Evolutionary conservation across 2,888 invertebrate genomes (phyloP).

Genomic region (Hypercompe scribonia): DNA sequence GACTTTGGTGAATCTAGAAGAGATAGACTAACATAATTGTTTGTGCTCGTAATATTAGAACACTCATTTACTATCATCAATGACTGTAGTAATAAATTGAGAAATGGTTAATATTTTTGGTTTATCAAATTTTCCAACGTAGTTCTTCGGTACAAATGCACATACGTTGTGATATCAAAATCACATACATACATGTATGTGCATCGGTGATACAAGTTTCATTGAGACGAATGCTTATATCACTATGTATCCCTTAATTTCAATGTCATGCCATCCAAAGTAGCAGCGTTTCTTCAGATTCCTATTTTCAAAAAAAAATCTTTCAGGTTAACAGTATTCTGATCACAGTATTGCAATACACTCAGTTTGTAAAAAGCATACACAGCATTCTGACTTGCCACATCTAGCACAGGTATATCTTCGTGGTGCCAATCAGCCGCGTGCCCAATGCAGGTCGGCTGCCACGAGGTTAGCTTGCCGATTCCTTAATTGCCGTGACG

Average conservation of each 20-base stretch:
- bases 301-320: not conserved
- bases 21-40: conserved; percentile 13
- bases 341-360: not conserved
- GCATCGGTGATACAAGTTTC: too few relatives aligned
- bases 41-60: not conserved
- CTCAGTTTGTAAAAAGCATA: not conserved
- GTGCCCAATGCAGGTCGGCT: conserved; percentile 76
- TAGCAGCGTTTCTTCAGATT: not conserved
- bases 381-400: conserved; percentile 21
- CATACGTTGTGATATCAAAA: not conserved
- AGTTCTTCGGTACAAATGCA: not conserved
- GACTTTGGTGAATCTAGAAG: conserved; percentile 54
- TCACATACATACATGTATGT: not conserved
- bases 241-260: not conserved
- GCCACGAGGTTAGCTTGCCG: conserved; percentile 86
- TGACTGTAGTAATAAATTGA: not conserved
- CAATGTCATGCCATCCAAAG: not conserved
- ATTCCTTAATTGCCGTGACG: conserved; percentile 87
- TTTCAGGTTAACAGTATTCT: not conserved
- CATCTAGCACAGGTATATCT: conserved; percentile 50
- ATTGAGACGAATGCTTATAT: not conserved
- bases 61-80: too few relatives aligned
- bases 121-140: not conserved
- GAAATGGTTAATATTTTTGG: not conserved
- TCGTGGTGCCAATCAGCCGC: conserved; percentile 78